phyloP scores from a whole-genome alignment of 2,797 vertebrate species.

The Schizothorax lantsangensis region DNA sequence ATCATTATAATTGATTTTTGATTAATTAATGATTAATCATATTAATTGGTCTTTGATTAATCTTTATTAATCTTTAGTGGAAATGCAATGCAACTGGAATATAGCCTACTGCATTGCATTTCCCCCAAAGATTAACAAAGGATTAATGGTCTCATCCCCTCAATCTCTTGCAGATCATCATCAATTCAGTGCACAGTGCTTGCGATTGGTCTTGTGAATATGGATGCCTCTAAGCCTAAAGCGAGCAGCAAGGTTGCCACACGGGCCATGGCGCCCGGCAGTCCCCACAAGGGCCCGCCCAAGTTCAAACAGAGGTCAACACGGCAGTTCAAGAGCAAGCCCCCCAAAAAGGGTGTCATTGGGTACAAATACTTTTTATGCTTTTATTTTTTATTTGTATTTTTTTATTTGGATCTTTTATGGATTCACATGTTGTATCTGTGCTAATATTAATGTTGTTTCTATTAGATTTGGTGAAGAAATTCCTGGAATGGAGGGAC shows the following conservation, averaged over 20 bases:
- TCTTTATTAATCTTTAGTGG: neutral
- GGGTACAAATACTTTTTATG: conserved; percentile 73
- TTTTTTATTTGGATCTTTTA: neutral
- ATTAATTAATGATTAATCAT: neutral
- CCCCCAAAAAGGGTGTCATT: conserved; percentile 87
- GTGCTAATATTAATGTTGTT: conserved; percentile 2
- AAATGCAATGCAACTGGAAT: neutral
- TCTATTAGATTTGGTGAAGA: conserved; percentile 86
- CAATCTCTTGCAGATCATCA: conserved; percentile 28
- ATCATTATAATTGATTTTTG: neutral
- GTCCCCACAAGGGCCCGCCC: conserved; percentile 82
- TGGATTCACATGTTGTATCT: neutral
- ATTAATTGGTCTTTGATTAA: neutral
- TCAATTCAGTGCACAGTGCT: neutral
- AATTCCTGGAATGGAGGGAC: conserved; percentile 90
- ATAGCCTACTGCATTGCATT: neutral
- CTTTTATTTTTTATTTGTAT: neutral
- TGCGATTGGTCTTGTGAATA: conserved; percentile 72
- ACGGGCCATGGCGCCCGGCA: conserved; percentile 76
- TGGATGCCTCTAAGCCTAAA: conserved; percentile 80
- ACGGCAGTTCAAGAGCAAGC: conserved; percentile 91
- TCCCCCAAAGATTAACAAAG: neutral
- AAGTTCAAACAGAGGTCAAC: conserved; percentile 89
- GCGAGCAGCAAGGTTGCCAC: conserved; percentile 70
- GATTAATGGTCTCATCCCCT: neutral